Percentiles rank a stretch among this genome's conserved stretches.
Evolutionary conservation across 1,140 invertebrate genomes (phyloP).

Genomic region (Nasonia vitripennis): DNA sequence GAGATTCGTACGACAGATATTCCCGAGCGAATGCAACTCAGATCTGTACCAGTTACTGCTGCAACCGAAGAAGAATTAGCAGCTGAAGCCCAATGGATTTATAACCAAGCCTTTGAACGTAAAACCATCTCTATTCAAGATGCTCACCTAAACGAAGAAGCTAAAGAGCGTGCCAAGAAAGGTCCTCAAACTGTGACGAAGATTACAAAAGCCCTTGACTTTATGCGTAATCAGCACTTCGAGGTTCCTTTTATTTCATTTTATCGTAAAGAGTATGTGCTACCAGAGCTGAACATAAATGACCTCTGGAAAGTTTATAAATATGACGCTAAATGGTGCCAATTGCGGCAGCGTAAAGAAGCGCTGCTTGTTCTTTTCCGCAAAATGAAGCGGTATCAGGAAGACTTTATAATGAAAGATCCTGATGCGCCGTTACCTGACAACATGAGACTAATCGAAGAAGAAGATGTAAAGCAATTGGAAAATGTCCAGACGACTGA

Average conservation of each 20-base stretch:
- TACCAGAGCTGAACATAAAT: slow-evolving; percentile 94
- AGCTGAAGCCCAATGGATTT: slow-evolving; percentile 98
- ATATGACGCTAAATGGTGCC: slow-evolving; percentile 98
- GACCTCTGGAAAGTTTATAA: slow-evolving; percentile 98
- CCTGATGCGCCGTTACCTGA: slow-evolving; percentile 90
- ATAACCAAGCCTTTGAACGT: slow-evolving; percentile 93
- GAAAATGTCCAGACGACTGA: slow-evolving; percentile 90
- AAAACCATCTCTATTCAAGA: slow-evolving; percentile 88
- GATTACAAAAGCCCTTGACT: slow-evolving; percentile 95
- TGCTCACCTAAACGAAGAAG: slow-evolving; percentile 74
- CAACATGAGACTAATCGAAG: slow-evolving; percentile 86
- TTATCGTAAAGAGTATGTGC: slow-evolving; percentile 98
- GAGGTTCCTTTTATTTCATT: slow-evolving; percentile 99
- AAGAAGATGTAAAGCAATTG: slow-evolving; percentile 91
- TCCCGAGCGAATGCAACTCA: slow-evolving; percentile 93
- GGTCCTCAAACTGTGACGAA: slow-evolving; percentile 86
- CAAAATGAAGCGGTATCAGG: slow-evolving; percentile 95
- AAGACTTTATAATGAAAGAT: slow-evolving; percentile 89
- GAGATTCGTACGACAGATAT: slow-evolving; percentile 92
- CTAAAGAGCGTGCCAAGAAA: slow-evolving; percentile 76
- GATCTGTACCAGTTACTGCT: slow-evolving; percentile 89
- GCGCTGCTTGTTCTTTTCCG: slow-evolving; percentile 89
- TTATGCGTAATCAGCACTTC: slow-evolving; percentile 95
- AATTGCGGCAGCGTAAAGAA: slow-evolving; percentile 90
- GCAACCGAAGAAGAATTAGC: slow-evolving; percentile 92